Conservation (phyloP, 2,797 vertebrate genomes). For the Coregonus suidteri region DNA sequence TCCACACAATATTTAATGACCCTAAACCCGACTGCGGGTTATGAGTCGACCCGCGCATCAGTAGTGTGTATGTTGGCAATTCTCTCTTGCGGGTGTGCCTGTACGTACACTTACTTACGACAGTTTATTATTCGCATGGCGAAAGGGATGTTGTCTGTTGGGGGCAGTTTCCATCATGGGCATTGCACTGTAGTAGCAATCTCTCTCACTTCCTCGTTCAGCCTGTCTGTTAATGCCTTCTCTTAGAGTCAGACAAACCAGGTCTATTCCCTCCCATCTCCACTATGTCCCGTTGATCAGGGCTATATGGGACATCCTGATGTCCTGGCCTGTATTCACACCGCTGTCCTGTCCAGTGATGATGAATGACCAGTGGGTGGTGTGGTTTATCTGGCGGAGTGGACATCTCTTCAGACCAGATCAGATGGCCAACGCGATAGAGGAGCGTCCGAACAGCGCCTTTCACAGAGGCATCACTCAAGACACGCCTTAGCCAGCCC, state of each 20-base stretch:
- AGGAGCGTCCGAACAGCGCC: slow-evolving; percentile 23
- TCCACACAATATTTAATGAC: too few relatives aligned
- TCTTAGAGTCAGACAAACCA: not conserved
- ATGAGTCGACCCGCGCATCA: too few relatives aligned
- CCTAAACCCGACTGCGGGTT: too few relatives aligned
- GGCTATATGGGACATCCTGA: not conserved
- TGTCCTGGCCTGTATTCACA: slow-evolving; percentile 18
- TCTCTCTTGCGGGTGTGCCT: not conserved
- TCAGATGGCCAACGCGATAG: slow-evolving; percentile 83
- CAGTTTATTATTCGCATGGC: not conserved
- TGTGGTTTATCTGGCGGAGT: slow-evolving; percentile 22
- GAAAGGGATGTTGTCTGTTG: not conserved
- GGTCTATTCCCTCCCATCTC: not conserved
- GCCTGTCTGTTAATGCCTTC: slow-evolving; percentile 6
- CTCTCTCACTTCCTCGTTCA: not conserved
- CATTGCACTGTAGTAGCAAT: slow-evolving; percentile 66
- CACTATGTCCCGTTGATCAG: not conserved
- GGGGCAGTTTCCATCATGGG: not conserved
- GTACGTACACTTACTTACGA: not conserved
- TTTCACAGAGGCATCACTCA: slow-evolving; percentile 56
- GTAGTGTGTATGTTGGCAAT: not conserved
- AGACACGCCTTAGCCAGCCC: not conserved
- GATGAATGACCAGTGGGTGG: slow-evolving; percentile 89
- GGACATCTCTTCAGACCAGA: slow-evolving; percentile 61
- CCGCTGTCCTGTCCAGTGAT: slow-evolving; percentile 69